These are phyloP conservation scores for Lasioglossum pauxillum DNA, from an alignment of 2,888 invertebrate genomes.

Conservation along the genomic window DNA sequence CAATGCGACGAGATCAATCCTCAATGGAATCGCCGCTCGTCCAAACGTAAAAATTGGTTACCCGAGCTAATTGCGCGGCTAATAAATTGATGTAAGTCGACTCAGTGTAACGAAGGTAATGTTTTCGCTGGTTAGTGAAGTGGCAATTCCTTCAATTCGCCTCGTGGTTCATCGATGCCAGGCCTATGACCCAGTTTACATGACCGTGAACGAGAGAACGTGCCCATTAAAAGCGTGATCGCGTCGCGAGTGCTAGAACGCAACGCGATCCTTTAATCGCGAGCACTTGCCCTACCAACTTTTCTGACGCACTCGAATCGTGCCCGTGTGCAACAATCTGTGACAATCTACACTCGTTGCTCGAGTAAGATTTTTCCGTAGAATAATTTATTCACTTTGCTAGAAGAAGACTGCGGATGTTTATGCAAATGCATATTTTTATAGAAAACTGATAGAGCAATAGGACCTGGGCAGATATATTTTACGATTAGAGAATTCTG, in stretches of 20 bases:
- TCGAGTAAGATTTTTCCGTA: background rate
- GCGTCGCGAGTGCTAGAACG: slow-evolving; percentile 44
- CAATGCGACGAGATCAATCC: background rate
- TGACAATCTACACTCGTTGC: background rate
- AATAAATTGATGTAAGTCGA: slow-evolving; percentile 50
- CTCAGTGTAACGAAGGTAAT: slow-evolving; percentile 38
- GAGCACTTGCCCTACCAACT: slow-evolving; percentile 38
- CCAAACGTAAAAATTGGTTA: slow-evolving; percentile 34
- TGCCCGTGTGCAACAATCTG: slow-evolving; percentile 4
- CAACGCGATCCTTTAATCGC: slow-evolving; percentile 63
- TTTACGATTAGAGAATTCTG: too few relatives aligned
- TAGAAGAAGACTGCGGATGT: too few relatives aligned
- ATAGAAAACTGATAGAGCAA: too few relatives aligned
- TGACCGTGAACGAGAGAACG: slow-evolving; percentile 65
- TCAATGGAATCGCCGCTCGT: background rate
- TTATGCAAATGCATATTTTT: too few relatives aligned
- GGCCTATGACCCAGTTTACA: slow-evolving; percentile 68
- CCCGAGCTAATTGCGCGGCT: slow-evolving; percentile 24
- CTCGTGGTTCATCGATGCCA: slow-evolving; percentile 50
- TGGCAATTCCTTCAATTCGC: slow-evolving; percentile 60
- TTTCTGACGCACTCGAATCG: slow-evolving; percentile 31
- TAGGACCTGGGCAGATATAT: too few relatives aligned
- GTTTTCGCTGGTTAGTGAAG: slow-evolving; percentile 32
- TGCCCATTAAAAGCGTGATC: slow-evolving; percentile 54
- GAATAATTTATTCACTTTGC: background rate